Evolutionary conservation across 2,888 invertebrate species (phyloP), one percentile per base, ranked within the genome.

Genomic region (Sceliomorpha sp.): DNA sequence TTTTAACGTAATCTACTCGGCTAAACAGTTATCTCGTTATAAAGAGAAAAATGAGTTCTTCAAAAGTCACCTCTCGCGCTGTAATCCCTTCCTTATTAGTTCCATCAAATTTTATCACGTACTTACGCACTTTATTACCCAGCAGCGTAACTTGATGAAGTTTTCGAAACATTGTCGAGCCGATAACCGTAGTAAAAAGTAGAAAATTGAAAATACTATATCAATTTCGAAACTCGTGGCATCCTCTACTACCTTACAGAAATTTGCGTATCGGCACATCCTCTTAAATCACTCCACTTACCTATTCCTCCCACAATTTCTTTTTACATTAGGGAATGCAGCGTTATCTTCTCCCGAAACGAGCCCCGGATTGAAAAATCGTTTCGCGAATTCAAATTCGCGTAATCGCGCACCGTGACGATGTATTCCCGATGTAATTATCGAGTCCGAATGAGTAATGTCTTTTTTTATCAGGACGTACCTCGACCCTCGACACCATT

Each of bases 401-500:
- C 67, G 71, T 72, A 76, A 74, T 75, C 71, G 64, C 53, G 40
- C 20, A 50, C 59, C 48, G 45, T 50, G 51, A 50, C 67, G 60
- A 63, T 63, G 62, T 63, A 55, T 68, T 73, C 73, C 70, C 72
- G 67, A 77, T 77, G 81, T 81, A 86, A 86, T 87, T 86, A 85
- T 80, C 80, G 62, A 73, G 76, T 66, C 71, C 76, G 78, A 70
- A 78, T 87, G 86, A 87, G 78, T 87, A 87, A 87, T 87, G 85
- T 81, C 79, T 80, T 86, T 87, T 70, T 87, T 86, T 86, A 85
- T 85, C 85, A 77, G 75, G 51, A 55, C 67, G 42, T 44, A 26
- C 40, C 40, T 53, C 56, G 17, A 56, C 70, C 70, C 78, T 76
- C 73, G 40, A 74, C 68, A 81, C 84, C 84, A 84, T 86, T 85